phyloP scores from a whole-genome alignment of 2,113 vertebrate genomes.

The Sinocyclocheilus anshuiensis region DNA sequence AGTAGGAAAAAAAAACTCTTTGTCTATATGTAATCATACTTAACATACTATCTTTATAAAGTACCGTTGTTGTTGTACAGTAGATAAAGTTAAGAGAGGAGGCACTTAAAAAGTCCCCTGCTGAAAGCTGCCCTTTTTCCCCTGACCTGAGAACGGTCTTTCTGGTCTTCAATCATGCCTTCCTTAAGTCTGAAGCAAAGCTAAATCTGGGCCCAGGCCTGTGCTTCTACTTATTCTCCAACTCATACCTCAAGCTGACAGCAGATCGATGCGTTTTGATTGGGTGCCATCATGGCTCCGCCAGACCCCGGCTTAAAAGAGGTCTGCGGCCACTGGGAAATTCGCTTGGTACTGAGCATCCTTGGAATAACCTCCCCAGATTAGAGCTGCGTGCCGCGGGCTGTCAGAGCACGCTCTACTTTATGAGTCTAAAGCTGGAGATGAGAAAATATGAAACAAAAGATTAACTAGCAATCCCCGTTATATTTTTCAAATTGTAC shows the following conservation, averaged over 20 bases:
- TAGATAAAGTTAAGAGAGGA: background rate
- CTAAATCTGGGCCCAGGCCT: slow-evolving; percentile 25
- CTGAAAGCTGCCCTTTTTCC: background rate
- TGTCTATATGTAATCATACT: background rate
- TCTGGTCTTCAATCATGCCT: slow-evolving; percentile 42
- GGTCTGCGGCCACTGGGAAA: slow-evolving; percentile 33
- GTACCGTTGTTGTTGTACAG: background rate
- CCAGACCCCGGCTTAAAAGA: slow-evolving; percentile 50
- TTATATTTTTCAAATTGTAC: slow-evolving; percentile 19
- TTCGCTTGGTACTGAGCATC: slow-evolving; percentile 31
- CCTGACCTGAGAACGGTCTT: slow-evolving; percentile 39
- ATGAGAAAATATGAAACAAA: slow-evolving; percentile 29
- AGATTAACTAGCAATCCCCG: slow-evolving; percentile 20
- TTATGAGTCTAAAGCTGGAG: slow-evolving; percentile 31
- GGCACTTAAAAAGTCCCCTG: background rate
- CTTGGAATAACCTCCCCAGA: slow-evolving; percentile 42
- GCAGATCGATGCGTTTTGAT: slow-evolving; percentile 55
- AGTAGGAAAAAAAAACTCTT: background rate
- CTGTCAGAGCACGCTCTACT: slow-evolving; percentile 38
- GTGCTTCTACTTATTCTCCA: slow-evolving; percentile 41
- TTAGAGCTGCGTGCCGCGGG: slow-evolving; percentile 8
- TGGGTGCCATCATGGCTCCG: slow-evolving; percentile 42
- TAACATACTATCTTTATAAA: background rate
- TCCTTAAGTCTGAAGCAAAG: slow-evolving; percentile 22
- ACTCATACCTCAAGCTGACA: slow-evolving; percentile 43